Conservation (phyloP, 2,888 invertebrate species). For the Galerucella pusilla region DNA sequence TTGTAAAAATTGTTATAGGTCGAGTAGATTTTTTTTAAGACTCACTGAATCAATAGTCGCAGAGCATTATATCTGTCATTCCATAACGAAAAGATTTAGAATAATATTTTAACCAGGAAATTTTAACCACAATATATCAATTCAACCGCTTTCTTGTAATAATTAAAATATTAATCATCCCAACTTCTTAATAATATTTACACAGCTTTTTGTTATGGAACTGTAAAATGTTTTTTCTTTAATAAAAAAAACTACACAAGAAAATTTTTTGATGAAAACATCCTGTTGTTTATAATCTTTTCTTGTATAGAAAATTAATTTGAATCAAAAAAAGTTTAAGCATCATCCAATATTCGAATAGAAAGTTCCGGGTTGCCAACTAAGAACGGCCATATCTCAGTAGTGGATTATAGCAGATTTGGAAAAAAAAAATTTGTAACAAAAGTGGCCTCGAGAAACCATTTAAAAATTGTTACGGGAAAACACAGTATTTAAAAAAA, state of each 20-base stretch:
- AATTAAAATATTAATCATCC: background rate
- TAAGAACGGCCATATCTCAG: too few relatives aligned
- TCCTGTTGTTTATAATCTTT: background rate
- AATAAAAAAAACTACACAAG: background rate
- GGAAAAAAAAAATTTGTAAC: too few relatives aligned
- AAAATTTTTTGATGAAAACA: background rate
- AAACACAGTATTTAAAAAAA: too few relatives aligned
- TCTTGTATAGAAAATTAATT: constrained; percentile 2
- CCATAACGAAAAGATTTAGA: background rate
- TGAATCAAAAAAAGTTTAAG: background rate
- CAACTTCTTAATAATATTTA: background rate
- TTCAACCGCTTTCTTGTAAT: background rate
- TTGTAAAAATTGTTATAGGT: constrained; percentile 30
- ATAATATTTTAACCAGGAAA: background rate
- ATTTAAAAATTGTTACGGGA: too few relatives aligned
- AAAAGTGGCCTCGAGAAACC: too few relatives aligned
- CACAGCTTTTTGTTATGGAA: background rate
- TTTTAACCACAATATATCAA: too few relatives aligned
- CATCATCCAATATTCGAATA: constrained; percentile 1
- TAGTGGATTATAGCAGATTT: too few relatives aligned
- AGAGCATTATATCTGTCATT: background rate
- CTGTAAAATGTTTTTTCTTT: background rate
- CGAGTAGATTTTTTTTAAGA: constrained; percentile 16
- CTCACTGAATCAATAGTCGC: constrained; percentile 2
- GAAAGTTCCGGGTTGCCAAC: background rate